Conservation (phyloP, 2,888 invertebrate genomes). For the Plebejus argus region DNA sequence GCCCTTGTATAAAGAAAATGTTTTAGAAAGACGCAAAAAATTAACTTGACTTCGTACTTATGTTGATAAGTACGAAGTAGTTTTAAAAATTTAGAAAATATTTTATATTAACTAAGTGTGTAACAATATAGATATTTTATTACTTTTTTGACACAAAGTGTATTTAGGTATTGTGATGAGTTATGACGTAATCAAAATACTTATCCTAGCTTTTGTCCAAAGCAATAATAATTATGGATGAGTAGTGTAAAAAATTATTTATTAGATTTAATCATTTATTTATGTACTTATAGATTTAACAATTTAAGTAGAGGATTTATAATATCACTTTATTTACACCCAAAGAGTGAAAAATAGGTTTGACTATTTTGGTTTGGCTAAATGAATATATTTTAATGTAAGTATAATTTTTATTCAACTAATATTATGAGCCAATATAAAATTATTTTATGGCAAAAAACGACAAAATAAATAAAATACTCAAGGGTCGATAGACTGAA, state of each 20-base stretch:
- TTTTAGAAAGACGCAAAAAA: not conserved
- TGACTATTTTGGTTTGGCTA: not conserved
- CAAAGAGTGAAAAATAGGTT: not conserved
- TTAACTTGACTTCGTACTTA: too few species aligned
- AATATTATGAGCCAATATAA: too few species aligned
- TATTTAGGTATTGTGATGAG: not conserved
- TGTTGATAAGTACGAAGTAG: too few species aligned
- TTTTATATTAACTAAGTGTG: too few species aligned
- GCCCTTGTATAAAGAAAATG: not conserved
- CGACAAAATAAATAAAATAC: too few species aligned
- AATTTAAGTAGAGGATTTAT: not conserved
- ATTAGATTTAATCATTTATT: not conserved
- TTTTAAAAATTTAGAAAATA: too few species aligned
- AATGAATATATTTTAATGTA: too few species aligned
- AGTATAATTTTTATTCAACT: too few species aligned
- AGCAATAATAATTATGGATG: not conserved
- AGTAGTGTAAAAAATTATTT: too few species aligned
- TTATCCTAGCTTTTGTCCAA: not conserved
- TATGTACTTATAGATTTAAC: not conserved
- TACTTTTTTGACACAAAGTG: not conserved
- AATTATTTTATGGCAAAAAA: too few species aligned
- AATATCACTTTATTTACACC: not conserved
- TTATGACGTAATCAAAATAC: not conserved
- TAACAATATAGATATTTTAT: not conserved
- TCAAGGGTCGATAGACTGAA: too few species aligned